Evolutionary conservation across 64 coral and sea anemone species (phyloP).

Genomic region (Stylophora pistillata): DNA sequence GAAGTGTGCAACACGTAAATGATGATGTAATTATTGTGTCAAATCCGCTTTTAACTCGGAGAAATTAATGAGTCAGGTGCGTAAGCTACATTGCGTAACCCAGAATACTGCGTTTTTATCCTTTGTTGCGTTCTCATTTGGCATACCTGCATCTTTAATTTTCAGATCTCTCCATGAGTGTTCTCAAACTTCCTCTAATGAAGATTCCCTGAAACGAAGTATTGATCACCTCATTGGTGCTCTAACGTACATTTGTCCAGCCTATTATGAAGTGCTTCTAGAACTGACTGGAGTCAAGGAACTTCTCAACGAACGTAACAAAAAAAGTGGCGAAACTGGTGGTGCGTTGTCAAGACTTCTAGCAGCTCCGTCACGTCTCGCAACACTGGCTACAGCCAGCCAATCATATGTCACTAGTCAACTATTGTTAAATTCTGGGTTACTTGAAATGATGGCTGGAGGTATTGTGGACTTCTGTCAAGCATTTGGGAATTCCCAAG

Average conservation of each 20-base stretch:
- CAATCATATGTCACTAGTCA: slow-evolving; percentile 54
- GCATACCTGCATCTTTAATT: background rate
- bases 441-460: slow-evolving; percentile 45
- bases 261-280: slow-evolving; percentile 69
- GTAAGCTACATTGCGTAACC: too few relatives aligned
- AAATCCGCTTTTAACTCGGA: too few relatives aligned
- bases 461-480: slow-evolving; percentile 38
- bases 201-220: slow-evolving; percentile 78
- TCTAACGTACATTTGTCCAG: slow-evolving; percentile 49
- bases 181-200: slow-evolving; percentile 59
- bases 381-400: slow-evolving; percentile 53
- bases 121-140: too few relatives aligned
- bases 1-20: too few relatives aligned
- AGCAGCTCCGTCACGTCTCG: slow-evolving; percentile 33
- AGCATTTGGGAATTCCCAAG: background rate
- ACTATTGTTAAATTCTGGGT: slow-evolving; percentile 62
- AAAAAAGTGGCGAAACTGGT: background rate
- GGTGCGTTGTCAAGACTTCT: slow-evolving; percentile 16
- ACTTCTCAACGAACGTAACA: slow-evolving; percentile 7
- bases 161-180: slow-evolving; percentile 77
- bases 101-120: too few relatives aligned
- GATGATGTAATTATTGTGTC: too few relatives aligned
- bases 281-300: slow-evolving; percentile 54
- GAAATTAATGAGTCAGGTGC: too few relatives aligned
- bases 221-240: slow-evolving; percentile 84